A percentile compares a stretch with the other conserved stretches of the same genome.
These are phyloP conservation scores for Dreissena rostriformis DNA, from an alignment of 1,140 invertebrate genomes.

Conservation along the genomic window DNA sequence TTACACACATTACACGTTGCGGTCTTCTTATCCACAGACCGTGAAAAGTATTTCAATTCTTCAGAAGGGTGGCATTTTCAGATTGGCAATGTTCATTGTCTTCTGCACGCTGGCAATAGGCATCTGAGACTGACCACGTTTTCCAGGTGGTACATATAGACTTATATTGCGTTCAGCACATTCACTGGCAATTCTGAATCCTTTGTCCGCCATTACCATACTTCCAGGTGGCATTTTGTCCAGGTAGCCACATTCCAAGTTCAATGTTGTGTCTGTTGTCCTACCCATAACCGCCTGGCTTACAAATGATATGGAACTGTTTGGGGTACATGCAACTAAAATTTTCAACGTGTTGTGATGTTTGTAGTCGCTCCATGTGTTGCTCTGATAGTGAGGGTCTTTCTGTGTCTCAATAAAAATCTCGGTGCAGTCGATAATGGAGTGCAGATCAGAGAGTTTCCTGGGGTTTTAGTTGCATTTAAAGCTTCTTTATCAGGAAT, in stretches of 20 bases:
- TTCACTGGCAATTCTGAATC: constrained; percentile 29
- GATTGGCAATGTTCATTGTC: constrained; percentile 39
- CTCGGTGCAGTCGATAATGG: constrained; percentile 44
- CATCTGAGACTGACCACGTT: constrained; percentile 47
- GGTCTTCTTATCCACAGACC: too few relatives aligned
- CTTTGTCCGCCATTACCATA: constrained; percentile 55
- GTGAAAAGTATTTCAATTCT: too few relatives aligned
- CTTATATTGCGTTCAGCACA: constrained; percentile 27
- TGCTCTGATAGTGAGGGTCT: constrained; percentile 33
- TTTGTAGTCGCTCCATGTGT: constrained; percentile 51
- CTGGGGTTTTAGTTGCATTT: constrained; percentile 30
- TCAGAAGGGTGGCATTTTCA: too few relatives aligned
- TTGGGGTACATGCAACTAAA: constrained; percentile 37
- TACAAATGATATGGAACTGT: constrained; percentile 32
- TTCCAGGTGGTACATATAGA: constrained; percentile 39
- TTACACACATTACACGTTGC: too few relatives aligned
- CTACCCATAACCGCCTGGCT: constrained; percentile 21
- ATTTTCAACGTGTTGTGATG: constrained; percentile 47
- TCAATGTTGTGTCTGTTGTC: constrained; percentile 44
- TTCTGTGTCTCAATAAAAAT: constrained; percentile 41
- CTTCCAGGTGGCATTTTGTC: constrained; percentile 7
- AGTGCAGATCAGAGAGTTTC: constrained; percentile 32
- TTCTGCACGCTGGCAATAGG: constrained; percentile 12
- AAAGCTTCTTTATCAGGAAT: constrained; percentile 9
- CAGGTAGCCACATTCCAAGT: constrained; percentile 32